phyloP scores from a whole-genome alignment of 2,113 vertebrate genomes.

The Lanius ludovicianus region DNA sequence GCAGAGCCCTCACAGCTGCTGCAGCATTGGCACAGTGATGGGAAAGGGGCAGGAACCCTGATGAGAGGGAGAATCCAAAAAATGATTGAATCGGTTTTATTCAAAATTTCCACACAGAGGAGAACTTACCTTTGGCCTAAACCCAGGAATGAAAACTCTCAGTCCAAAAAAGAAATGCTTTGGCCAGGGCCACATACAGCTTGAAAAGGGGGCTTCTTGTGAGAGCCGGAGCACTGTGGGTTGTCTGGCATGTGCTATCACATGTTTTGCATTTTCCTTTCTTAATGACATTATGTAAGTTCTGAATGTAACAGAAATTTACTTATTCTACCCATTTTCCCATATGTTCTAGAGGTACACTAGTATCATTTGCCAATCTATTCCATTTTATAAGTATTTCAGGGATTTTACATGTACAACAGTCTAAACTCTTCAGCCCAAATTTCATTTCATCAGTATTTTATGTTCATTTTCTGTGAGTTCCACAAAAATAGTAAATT shows the following conservation, averaged over 20 bases:
- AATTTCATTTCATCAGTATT: background rate
- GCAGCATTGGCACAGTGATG: fast-evolving
- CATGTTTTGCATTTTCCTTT: conserved; percentile 47
- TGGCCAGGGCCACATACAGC: background rate
- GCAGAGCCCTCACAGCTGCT: background rate
- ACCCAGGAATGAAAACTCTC: conserved; percentile 13
- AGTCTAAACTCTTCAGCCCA: background rate
- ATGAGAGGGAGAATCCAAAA: background rate
- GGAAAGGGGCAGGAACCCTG: background rate
- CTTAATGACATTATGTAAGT: conserved; percentile 44
- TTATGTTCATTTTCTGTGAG: background rate
- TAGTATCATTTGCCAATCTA: background rate
- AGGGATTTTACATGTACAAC: background rate
- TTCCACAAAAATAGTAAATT: background rate
- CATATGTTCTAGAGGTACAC: background rate
- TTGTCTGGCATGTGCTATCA: conserved; percentile 43
- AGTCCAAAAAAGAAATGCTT: background rate
- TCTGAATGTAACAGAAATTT: background rate
- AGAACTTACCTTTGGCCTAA: conserved; percentile 42
- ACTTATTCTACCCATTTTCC: conserved; percentile 6
- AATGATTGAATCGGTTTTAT: background rate
- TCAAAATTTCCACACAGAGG: conserved; percentile 14
- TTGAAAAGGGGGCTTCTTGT: conserved; percentile 26
- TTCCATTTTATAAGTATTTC: background rate
- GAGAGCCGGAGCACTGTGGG: conserved; percentile 25